phyloP scores from a whole-genome alignment of 2,888 invertebrate genomes.

The Acleris emargana region DNA sequence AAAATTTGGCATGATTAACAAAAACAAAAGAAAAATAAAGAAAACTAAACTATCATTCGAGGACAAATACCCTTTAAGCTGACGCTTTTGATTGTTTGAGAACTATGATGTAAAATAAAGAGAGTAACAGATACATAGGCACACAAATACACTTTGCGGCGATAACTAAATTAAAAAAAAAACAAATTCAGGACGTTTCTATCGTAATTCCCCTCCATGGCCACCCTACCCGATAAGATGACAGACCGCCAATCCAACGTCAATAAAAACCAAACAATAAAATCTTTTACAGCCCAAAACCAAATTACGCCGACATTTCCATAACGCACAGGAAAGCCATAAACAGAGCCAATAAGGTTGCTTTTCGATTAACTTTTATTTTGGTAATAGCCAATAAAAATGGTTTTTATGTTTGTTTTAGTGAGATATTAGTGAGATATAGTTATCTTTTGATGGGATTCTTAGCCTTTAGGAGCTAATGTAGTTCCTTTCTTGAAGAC shows the following conservation, averaged over 20 bases:
- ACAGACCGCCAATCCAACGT: conserved; percentile 43
- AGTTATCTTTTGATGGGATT: neutral
- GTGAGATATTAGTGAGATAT: neutral
- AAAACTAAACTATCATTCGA: no score
- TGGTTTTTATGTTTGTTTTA: conserved; percentile 1
- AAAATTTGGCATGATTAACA: no score
- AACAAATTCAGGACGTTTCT: no score
- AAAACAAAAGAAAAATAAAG: no score
- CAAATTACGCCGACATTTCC: conserved; percentile 3
- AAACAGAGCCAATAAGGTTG: neutral
- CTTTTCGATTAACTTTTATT: conserved; percentile 12
- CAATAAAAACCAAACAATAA: conserved; percentile 45
- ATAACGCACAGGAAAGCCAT: neutral
- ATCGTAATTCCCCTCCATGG: neutral
- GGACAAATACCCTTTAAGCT: no score
- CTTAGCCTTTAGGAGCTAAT: no score
- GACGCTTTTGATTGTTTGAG: no score
- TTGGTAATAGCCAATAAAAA: neutral
- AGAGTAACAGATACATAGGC: no score
- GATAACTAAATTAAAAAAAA: no score
- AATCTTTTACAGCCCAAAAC: conserved; percentile 31
- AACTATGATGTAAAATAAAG: no score
- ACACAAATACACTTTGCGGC: no score
- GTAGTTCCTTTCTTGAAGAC: no score
- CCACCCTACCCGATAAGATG: conserved; percentile 44